Evolutionary conservation across 2,113 vertebrate genomes (phyloP).

Genomic region (Chaenocephalus aceratus): DNA sequence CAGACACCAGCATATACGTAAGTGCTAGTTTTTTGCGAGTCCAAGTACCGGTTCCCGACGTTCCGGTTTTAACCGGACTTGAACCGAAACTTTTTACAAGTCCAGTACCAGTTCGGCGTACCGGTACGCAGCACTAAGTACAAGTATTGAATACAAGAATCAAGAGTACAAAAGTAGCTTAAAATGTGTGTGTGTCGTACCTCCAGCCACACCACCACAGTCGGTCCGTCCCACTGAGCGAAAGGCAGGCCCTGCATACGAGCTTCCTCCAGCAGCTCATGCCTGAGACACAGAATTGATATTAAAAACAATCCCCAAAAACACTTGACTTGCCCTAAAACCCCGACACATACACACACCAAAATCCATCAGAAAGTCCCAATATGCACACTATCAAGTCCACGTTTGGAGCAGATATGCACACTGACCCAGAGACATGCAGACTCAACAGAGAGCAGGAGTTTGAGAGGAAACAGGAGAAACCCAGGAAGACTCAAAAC

Average conservation of each 20-base stretch:
- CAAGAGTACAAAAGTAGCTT: no score
- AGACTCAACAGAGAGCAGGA: conserved; percentile 42
- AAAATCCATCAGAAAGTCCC: not conserved
- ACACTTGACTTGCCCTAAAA: not conserved
- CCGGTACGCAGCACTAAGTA: no score
- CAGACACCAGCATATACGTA: no score
- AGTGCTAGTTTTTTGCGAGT: no score
- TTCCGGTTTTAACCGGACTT: no score
- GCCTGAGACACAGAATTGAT: conserved; percentile 69
- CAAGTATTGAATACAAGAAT: no score
- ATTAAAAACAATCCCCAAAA: not conserved
- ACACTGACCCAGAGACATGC: conserved; percentile 58
- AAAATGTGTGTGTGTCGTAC: conserved; percentile 72
- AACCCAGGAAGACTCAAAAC: conserved; percentile 30
- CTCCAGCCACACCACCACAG: conserved; percentile 98
- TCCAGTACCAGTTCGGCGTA: no score
- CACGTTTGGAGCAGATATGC: not conserved
- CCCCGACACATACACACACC: not conserved
- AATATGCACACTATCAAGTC: not conserved
- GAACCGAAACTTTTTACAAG: no score
- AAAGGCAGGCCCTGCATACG: conserved; percentile 94
- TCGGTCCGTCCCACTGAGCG: conserved; percentile 98
- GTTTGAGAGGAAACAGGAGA: conserved; percentile 48
- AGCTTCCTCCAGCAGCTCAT: conserved; percentile 96
- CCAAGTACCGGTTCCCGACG: no score